Evolutionary conservation across 2,888 invertebrate species (phyloP).

Genomic region (Kuschelorhynchus macadamiae): DNA sequence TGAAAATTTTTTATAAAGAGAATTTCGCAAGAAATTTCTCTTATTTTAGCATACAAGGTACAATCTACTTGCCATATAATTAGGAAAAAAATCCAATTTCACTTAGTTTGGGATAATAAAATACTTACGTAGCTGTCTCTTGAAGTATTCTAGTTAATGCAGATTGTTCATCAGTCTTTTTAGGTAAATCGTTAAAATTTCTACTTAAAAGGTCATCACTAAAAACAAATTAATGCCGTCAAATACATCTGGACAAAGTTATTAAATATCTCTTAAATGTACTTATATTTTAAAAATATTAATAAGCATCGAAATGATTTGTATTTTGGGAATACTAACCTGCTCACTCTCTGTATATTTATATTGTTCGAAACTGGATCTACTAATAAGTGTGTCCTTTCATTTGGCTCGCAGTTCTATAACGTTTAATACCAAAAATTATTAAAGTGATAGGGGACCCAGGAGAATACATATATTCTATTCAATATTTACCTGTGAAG

Average conservation of each 20-base stretch:
- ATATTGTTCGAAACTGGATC: slow-evolving; percentile 84
- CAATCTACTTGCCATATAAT: too few relatives aligned
- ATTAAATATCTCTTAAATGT: too few relatives aligned
- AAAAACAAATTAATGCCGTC: slow-evolving; percentile 46
- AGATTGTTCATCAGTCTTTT: slow-evolving; percentile 92
- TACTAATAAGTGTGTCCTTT: slow-evolving; percentile 84
- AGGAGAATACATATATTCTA: slow-evolving; percentile 21
- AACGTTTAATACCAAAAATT: slow-evolving; percentile 51
- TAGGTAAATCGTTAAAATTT: slow-evolving; percentile 76
- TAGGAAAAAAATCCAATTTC: too few relatives aligned
- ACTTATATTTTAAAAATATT: too few relatives aligned
- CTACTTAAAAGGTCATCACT: slow-evolving; percentile 78
- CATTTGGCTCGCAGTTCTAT: slow-evolving; percentile 76
- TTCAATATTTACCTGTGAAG: slow-evolving; percentile 74
- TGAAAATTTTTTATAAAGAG: too few relatives aligned
- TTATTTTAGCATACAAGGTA: too few relatives aligned
- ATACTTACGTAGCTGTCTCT: slow-evolving; percentile 88
- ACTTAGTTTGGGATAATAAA: too few relatives aligned
- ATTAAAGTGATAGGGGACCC: neutral
- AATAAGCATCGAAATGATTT: too few relatives aligned
- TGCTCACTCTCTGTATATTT: slow-evolving; percentile 79
- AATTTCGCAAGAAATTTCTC: too few relatives aligned
- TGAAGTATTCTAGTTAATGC: slow-evolving; percentile 90
- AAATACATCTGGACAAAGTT: too few relatives aligned
- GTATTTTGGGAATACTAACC: slow-evolving; percentile 63